Evolutionary conservation across 2,888 invertebrate species (phyloP).

Genomic region (Achlya flavicornis): DNA sequence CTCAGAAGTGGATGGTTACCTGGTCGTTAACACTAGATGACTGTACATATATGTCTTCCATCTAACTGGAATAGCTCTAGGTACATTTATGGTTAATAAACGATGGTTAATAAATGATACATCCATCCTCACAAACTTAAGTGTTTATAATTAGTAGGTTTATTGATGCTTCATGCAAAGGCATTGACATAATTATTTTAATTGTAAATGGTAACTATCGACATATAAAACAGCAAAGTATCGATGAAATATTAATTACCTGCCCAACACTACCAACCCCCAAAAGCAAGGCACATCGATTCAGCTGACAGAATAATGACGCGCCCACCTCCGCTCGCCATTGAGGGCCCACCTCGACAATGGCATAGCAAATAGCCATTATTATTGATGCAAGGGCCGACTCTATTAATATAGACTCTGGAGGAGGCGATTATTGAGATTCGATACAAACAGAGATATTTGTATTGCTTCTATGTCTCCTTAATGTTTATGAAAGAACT

Average conservation of each 20-base stretch:
- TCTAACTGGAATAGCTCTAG: too few relatives aligned
- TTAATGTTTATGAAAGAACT: conserved; percentile 15
- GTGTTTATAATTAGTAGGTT: too few relatives aligned
- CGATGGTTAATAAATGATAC: too few relatives aligned
- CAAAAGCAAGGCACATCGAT: conserved; percentile 50
- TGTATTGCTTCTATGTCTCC: conserved; percentile 16
- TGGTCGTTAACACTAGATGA: too few relatives aligned
- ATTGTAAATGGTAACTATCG: neutral
- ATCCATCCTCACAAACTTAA: too few relatives aligned
- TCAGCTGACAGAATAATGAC: conserved; percentile 69
- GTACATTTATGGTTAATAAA: too few relatives aligned
- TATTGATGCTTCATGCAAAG: too few relatives aligned
- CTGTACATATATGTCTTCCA: too few relatives aligned
- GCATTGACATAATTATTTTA: neutral
- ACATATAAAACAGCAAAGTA: neutral
- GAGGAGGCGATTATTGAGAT: conserved; percentile 35
- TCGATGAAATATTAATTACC: conserved; percentile 20
- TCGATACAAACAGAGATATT: conserved; percentile 5
- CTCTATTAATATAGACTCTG: conserved; percentile 67
- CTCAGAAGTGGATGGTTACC: too few relatives aligned
- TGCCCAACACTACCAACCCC: conserved; percentile 50
- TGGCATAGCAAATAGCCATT: conserved; percentile 78
- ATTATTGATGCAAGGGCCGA: conserved; percentile 62
- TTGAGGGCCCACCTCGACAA: conserved; percentile 76
- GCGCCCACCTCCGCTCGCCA: conserved; percentile 73